Percentiles rank a stretch among this genome's conserved stretches.
Evolutionary conservation across 35 echinoderm and acorn worm genomes (phyloP).

Genomic region (Lytechinus pictus): DNA sequence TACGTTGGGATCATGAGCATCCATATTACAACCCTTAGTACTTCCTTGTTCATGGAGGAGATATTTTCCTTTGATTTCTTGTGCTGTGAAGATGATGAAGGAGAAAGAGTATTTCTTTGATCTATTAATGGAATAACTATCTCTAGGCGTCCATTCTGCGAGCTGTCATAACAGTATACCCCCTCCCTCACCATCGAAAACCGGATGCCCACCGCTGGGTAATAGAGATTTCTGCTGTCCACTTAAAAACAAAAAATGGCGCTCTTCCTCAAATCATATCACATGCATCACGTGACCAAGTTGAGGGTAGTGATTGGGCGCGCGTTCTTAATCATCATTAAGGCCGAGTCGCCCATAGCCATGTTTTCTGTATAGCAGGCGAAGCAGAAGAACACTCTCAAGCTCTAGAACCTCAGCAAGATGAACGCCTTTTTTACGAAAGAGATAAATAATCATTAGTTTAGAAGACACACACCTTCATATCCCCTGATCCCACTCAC

Average conservation of each 20-base stretch:
- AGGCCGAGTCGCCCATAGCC: neutral
- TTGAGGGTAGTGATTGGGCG: neutral
- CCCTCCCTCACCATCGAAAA: neutral
- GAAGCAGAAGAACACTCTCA: neutral
- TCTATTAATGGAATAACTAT: neutral
- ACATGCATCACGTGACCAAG: neutral
- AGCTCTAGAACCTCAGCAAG: neutral
- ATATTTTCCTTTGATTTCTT: neutral
- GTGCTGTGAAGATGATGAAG: neutral
- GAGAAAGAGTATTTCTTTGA: neutral
- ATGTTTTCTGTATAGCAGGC: neutral
- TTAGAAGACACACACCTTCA: too few relatives aligned
- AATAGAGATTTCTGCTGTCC: neutral
- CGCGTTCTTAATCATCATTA: neutral
- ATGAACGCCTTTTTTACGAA: neutral
- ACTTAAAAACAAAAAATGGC: neutral
- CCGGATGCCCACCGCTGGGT: neutral
- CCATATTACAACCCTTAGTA: neutral
- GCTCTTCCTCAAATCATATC: neutral
- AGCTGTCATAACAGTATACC: neutral
- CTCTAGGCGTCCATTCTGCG: neutral
- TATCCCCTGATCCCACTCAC: too few relatives aligned
- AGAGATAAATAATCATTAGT: too few relatives aligned
- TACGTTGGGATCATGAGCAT: neutral
- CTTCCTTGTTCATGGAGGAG: neutral